These are phyloP conservation scores for Wiebesia pumilae DNA, from an alignment of 1,140 invertebrate genomes.

Conservation along the genomic window DNA sequence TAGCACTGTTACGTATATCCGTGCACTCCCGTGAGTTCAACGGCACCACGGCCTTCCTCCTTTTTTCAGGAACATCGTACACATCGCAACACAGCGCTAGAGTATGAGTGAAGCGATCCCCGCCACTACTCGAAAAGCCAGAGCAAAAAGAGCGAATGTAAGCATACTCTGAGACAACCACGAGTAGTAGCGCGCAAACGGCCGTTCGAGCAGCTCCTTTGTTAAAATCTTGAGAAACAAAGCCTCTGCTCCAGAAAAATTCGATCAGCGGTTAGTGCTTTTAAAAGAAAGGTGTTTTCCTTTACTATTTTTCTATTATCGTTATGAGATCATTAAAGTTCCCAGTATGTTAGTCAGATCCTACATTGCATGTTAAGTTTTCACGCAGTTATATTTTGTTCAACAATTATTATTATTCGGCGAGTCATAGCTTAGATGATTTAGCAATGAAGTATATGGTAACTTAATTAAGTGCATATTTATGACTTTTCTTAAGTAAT, in stretches of 20 bases:
- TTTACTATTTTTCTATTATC: too few relatives aligned
- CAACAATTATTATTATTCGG: too few relatives aligned
- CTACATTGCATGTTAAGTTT: too few relatives aligned
- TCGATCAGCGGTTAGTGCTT: background rate
- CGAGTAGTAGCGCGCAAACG: background rate
- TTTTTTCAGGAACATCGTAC: conserved; percentile 2
- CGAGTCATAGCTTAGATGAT: too few relatives aligned
- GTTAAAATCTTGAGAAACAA: background rate
- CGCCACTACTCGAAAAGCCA: background rate
- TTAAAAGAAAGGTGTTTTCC: background rate
- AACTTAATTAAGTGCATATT: too few relatives aligned
- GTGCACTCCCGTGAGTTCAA: background rate
- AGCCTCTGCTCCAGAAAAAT: background rate
- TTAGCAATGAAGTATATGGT: too few relatives aligned
- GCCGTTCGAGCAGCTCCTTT: background rate
- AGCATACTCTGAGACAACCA: background rate
- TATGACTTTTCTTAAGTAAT: too few relatives aligned
- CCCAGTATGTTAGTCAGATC: too few relatives aligned
- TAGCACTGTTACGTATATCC: background rate
- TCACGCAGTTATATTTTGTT: too few relatives aligned
- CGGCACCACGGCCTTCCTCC: background rate
- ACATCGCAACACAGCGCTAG: background rate
- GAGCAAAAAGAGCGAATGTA: background rate
- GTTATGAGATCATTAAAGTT: too few relatives aligned
- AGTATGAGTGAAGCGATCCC: background rate